Evolutionary conservation across 2,888 invertebrate species (phyloP), one percentile per base, ranked within the genome.

Genomic region (Xestobium rufovillosum): DNA sequence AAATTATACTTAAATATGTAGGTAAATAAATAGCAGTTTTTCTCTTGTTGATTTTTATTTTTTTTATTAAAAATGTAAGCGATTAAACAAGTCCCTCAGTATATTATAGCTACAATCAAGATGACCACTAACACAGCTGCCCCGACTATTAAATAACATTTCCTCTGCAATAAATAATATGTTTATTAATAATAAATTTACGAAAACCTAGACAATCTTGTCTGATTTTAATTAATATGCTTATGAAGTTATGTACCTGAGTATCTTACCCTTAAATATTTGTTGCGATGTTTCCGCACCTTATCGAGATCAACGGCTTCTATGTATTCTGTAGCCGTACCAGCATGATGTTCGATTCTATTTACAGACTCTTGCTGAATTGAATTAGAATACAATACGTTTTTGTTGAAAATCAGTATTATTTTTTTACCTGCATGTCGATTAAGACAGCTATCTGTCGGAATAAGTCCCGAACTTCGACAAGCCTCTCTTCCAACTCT

Each of bases 381-480:
- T n/a, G n/a, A 66, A 42, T 36, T 17, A 17, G 45, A 43, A 37
- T 38, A 2, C 9, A 4, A 9, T 26, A 26, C 11, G 25, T 14
- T 4, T 40, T 4, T 14, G 10, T 29, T 13, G 27, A 8, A 6
- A 29, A 16, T 10, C n/a, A 14, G 9, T 9, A 29, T 25, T 25
- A 4, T 16, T 15, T 27, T 49, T 40, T 51, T 64, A 80, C 81
- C 71, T 83, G 83, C 56, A 74, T 73, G 55, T 86, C 85, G 15
- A 90, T 80, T 34, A 86, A 70, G 63, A 81, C 76, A 27, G 85
- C 84, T 70, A 91, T 81, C 64, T 90, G 83, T 56, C 76, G 67
- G 69, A 92, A 91, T 67, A 91, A 76, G 59, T 85, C 85, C 53
- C 78, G 73, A 38, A 92, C 72, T 59, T 88, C 87, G 27, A 66